phyloP scores from a whole-genome alignment of 2,888 invertebrate genomes.

The Apamea sordens region DNA sequence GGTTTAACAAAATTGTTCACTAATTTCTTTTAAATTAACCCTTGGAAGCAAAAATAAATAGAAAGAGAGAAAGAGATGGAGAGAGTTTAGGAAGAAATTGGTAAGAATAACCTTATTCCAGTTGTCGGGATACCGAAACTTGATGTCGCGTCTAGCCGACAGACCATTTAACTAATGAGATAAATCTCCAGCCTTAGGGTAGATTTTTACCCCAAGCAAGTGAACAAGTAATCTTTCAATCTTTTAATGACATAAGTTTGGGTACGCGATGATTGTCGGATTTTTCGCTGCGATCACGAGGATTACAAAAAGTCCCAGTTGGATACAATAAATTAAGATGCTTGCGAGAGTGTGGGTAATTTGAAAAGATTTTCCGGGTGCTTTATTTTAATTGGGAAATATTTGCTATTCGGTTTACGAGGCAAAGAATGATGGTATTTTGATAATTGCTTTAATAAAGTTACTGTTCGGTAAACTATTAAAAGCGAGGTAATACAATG shows the following conservation, averaged over 20 bases:
- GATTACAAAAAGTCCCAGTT: conserved; percentile 63
- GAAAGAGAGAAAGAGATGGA: neutral
- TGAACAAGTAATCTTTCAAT: conserved; percentile 88
- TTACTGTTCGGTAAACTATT: neutral
- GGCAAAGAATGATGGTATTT: neutral
- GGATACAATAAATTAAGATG: conserved; percentile 63
- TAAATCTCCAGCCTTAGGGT: conserved; percentile 82
- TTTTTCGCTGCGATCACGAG: conserved; percentile 66
- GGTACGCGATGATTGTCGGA: conserved; percentile 78
- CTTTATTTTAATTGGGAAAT: conserved; percentile 33
- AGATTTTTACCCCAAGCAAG: conserved; percentile 84
- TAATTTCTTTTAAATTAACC: conserved; percentile 36
- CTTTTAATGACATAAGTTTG: conserved; percentile 88
- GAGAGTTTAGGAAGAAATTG: conserved; percentile 13
- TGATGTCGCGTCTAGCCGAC: conserved; percentile 77
- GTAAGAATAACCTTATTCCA: conserved; percentile 57
- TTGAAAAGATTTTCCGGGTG: conserved; percentile 40
- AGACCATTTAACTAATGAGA: conserved; percentile 89
- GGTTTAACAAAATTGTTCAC: neutral
- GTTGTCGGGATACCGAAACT: conserved; percentile 67
- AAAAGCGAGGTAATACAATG: neutral
- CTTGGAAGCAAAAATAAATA: conserved; percentile 1
- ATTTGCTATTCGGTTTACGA: conserved; percentile 13
- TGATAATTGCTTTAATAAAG: neutral
- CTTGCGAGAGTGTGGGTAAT: conserved; percentile 55